Base-by-base conservation (phyloP, 2,113 vertebrate species). In the Athene cunicularia region DNA sequence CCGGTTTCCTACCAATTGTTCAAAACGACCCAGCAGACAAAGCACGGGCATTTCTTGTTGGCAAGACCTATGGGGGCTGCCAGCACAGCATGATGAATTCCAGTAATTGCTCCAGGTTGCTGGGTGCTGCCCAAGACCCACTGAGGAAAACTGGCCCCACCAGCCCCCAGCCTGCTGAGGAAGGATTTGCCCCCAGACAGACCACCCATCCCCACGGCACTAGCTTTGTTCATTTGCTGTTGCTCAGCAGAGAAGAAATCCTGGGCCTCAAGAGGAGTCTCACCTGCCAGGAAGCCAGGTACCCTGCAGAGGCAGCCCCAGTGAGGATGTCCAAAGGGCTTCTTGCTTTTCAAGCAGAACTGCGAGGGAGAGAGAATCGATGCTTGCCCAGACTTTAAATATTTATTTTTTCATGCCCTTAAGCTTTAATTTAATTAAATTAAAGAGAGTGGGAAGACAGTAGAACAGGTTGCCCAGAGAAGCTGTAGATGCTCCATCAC, bases 91-190 rank as follows among this genome's bases (percentile, higher is more conserved):
- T 20, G 20, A 52, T 1, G 32, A 95, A 98, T 97, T 97, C 96
- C 97, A 97, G 56, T 86, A 94, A 96, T 96, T 97, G 95, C 62
- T 95, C 15, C 86, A 88, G 95, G 88, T 82, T 97, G 66, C 43
- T 75, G 74, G 32, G 83, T 80, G 7, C 39, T 88, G 33, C 62
- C 33, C 3, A 11, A 79, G n/a, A 59, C 80, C 91, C 81, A 21
- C 27, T 11, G 50, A 79, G 70, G 68, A 80, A 77, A 86, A 70
- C 9, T 2, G 5, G 73, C 52, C 94, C 41, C 33, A 53, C 27
- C 93, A 79, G 47, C 68, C 49, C 12, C 0, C 35, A 73, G 35
- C 2, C 88, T 90, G 64, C 11, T 0, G 7, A 63, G 28, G 64
- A 97, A 92, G 79, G 84, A 95, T 68, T 56, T 43, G 80, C 49